Base-by-base conservation (phyloP, 2,113 vertebrate genomes). In the Lethenteron reissneri region DNA sequence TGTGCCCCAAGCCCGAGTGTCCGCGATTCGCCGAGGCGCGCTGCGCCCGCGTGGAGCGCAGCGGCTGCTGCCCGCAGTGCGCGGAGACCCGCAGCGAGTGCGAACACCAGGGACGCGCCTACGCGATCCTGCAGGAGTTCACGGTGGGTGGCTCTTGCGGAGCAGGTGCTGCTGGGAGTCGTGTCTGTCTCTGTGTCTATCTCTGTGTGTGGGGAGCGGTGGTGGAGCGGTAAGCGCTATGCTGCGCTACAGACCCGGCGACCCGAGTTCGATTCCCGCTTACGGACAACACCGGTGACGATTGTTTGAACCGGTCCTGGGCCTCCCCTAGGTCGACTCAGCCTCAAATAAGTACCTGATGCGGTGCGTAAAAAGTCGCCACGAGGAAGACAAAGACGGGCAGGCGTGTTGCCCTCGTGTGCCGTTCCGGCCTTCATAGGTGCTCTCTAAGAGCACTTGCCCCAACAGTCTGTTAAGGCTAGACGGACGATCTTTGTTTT, bases 1-100 rank as follows among this genome's bases (percentile, higher is more conserved):
- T 97, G 71, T 97, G 94, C 77, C 81, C 84, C 72, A 87, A 94
- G 76, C 94, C 92, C 1, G 90, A 97, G 77, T 99, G 94, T 76
- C 94, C 94, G 57, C 64, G 64, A 9, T 68, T 68, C 64, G n/a
- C 64, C n/a, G 25, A n/a, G 9, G 8, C 64, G n/a, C 64, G 64
- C 64, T 68, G 64, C 64, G 64, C 64, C 25, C 64, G 64, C 64
- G 11, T 68, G n/a, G 64, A 68, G 64, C 64, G 25, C 25, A 68
- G 25, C 11, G 64, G 64, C 64, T 68, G 64, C 64, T 68, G 64
- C 10, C 64, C 64, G 11, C n/a, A 68, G 25, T 68, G 64, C 64
- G 25, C n/a, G 64, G 64, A 68, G 64, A 10, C n/a, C n/a, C 64
- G 25, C 64, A 8, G 64, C 64, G 25, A 17, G 64, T 68, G 64